phyloP scores from a whole-genome alignment of 2,113 vertebrate genomes.

The Eublepharis macularius region DNA sequence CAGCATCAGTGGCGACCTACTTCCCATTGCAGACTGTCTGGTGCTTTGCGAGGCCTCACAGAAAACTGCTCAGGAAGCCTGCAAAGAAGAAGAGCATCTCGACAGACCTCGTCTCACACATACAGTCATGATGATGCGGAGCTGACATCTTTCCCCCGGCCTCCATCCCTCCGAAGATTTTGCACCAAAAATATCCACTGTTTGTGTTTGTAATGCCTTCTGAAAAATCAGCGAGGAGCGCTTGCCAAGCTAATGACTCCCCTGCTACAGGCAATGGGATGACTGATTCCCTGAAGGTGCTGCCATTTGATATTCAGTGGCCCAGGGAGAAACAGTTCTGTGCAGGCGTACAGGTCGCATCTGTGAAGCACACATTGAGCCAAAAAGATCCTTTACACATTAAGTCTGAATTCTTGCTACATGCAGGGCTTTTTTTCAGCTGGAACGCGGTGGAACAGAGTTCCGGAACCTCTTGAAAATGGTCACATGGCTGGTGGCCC shows the following conservation, averaged over 20 bases:
- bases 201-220: neutral
- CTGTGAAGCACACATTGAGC: neutral
- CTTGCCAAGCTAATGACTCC: neutral
- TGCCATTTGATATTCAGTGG: neutral
- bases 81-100: neutral
- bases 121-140: neutral
- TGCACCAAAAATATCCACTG: neutral
- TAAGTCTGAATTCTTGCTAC: neutral
- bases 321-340: too few species aligned
- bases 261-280: neutral
- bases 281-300: neutral
- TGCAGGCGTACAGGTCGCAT: too few species aligned
- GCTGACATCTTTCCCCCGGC: neutral
- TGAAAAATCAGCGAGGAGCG: neutral
- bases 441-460: too few species aligned
- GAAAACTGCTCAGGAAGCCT: neutral
- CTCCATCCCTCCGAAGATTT: neutral
- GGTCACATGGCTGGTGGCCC: too few species aligned
- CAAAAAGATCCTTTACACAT: too few species aligned
- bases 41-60: neutral
- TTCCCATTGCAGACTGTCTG: neutral
- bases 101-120: neutral
- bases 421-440: too few species aligned
- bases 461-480: too few species aligned
- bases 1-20: neutral